Evolutionary conservation across 2,888 invertebrate genomes (phyloP).

Genomic region (Caenorhabditis sp.): DNA sequence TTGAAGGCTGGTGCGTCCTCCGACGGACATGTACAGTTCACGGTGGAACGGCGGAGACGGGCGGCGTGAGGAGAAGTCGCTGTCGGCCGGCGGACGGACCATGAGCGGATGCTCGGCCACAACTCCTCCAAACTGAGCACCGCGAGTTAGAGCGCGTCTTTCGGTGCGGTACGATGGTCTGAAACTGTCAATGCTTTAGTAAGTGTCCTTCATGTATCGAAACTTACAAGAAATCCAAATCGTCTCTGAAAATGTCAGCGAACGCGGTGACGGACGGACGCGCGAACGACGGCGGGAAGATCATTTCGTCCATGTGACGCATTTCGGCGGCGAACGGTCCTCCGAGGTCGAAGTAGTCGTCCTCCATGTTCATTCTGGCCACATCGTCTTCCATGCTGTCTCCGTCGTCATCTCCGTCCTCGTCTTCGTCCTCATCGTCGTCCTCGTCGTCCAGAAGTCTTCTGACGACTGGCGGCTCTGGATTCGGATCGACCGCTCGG

Average conservation of each 20-base stretch:
- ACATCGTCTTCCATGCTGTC: conserved; percentile 33
- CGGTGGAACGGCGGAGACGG: too few relatives aligned
- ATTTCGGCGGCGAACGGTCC: conserved; percentile 8
- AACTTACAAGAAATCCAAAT: conserved; percentile 43
- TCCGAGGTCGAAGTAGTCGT: conserved; percentile 35
- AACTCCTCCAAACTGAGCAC: conserved; percentile 9
- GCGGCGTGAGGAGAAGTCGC: neutral
- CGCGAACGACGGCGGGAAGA: neutral
- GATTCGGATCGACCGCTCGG: conserved; percentile 51
- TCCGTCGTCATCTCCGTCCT: conserved; percentile 28
- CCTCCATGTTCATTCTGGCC: conserved; percentile 16
- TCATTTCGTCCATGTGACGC: conserved; percentile 6
- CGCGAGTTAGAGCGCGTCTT: conserved; percentile 9
- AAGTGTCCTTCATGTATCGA: too few relatives aligned
- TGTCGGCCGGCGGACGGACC: conserved; percentile 32
- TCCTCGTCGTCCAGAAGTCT: conserved; percentile 39
- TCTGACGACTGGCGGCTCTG: conserved; percentile 24
- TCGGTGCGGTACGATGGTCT: conserved; percentile 29
- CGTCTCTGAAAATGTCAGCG: conserved; percentile 35
- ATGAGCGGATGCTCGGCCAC: conserved; percentile 58
- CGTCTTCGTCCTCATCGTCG: conserved; percentile 32
- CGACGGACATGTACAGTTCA: too few relatives aligned
- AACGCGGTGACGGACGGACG: neutral
- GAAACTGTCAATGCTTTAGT: neutral
- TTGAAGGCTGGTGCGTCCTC: conserved; percentile 26